These are phyloP conservation scores for Tenebrosternarchus preto DNA, from an alignment of 2,113 vertebrate genomes.

Conservation along the genomic window DNA sequence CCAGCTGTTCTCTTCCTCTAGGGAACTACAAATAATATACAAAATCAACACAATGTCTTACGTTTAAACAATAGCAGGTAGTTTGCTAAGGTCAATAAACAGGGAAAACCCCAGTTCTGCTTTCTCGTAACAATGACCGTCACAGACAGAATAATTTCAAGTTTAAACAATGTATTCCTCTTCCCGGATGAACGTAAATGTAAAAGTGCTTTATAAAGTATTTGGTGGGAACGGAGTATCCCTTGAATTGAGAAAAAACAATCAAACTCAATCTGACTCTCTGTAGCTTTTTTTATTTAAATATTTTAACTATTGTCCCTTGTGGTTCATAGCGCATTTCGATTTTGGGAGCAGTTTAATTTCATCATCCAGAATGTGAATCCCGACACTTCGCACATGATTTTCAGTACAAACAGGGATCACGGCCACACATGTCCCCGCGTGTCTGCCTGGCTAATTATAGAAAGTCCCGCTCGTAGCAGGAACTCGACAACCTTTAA, in stretches of 20 bases:
- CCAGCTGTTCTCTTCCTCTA: conserved; percentile 35
- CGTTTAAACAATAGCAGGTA: conserved; percentile 18
- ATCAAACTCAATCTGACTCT: too few species aligned
- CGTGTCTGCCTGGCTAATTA: conserved; percentile 6
- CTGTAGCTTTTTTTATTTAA: too few species aligned
- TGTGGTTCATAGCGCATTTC: too few species aligned
- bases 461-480: not conserved
- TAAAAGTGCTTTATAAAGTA: too few species aligned
- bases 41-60: conserved; percentile 9
- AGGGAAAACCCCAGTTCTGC: conserved; percentile 24
- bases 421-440: not conserved
- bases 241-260: too few species aligned
- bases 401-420: not conserved
- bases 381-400: too few species aligned
- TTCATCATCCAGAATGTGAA: not conserved
- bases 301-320: too few species aligned
- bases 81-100: conserved; percentile 13
- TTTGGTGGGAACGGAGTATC: not conserved
- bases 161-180: conserved; percentile 32
- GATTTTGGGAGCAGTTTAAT: not conserved
- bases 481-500: not conserved
- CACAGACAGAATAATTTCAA: conserved; percentile 22
- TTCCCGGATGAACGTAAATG: not conserved
- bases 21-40: conserved; percentile 42
- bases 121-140: conserved; percentile 19